These are phyloP conservation scores for Tricholaema leucomelas DNA, from an alignment of 2,113 vertebrate species.

Conservation along the genomic window DNA sequence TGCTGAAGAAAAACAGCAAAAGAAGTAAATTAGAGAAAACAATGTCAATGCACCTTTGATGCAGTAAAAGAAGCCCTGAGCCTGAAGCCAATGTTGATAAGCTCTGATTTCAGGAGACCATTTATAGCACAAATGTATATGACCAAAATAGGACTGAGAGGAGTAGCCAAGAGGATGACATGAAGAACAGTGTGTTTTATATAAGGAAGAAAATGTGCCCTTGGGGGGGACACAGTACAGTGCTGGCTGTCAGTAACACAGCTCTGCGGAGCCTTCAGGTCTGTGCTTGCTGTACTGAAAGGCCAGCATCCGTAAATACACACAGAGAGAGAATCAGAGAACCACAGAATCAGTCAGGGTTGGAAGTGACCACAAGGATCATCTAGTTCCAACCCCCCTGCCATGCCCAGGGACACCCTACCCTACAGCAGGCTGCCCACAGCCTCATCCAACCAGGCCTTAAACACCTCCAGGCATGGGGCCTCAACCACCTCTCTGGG, in stretches of 20 bases:
- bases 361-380: too few relatives aligned
- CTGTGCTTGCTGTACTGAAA: not conserved
- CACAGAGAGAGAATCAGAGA: not conserved
- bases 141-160: conserved; percentile 45
- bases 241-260: not conserved
- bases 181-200: conserved; percentile 12
- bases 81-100: conserved; percentile 39
- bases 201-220: conserved; percentile 22
- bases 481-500: too few relatives aligned
- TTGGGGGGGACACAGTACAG: not conserved
- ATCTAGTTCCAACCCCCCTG: too few relatives aligned
- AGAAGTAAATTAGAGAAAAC: conserved; percentile 24
- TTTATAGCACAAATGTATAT: conserved; percentile 53
- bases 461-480: too few relatives aligned
- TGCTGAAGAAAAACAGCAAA: not conserved
- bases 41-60: conserved; percentile 49
- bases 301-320: not conserved
- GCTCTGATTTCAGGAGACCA: conserved; percentile 34
- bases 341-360: too few relatives aligned
- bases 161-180: conserved; percentile 20
- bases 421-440: too few relatives aligned
- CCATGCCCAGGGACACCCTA: too few relatives aligned
- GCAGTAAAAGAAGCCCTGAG: conserved; percentile 21
- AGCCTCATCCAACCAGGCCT: too few relatives aligned
- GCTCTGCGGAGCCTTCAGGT: conserved; percentile 37